Evolutionary conservation across 2,797 vertebrate genomes (phyloP), one percentile per base, ranked within the genome.

Genomic region (Peromyscus melanophrys): DNA sequence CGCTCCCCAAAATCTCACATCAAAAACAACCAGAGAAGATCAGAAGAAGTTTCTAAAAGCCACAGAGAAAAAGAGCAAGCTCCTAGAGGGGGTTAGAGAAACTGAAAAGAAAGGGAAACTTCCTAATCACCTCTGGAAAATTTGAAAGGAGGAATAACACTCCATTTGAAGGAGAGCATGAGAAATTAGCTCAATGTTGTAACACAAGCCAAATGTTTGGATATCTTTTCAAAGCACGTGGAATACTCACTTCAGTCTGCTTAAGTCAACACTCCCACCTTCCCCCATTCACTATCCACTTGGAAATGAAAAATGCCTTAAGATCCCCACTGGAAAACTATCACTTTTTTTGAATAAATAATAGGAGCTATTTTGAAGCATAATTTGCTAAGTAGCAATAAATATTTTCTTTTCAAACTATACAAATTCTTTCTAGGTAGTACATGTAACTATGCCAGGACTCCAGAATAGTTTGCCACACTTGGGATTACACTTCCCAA

Each of bases 1-100:
- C 98, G 98, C 98, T 98, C 98, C 98, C 98, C 98, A 98, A 98
- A 99, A 98, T 96, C 97, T 99, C 98, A 99, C 98, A 98, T 99
- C 99, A 99, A 99, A 99, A 98, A 98, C 98, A 98, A 92, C 37
- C 95, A 92, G 85, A 92, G 91, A 97, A 99, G 98, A 99, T 99
- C 99, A 99, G 98, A 99, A 98, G 98, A 88, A 94, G 83, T 93
- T 95, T 95, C 92, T 90, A 96, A 98, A 91, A 96, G 93, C 82
- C 92, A 75, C 65, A 85, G 82, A 92, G 86, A 76, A 90, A 87
- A 90, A 67, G 63, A 94, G 65, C 95, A 84, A 95, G 78, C 94
- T 67, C 77, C 92, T 81, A 76, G 89, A 96, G 55, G 82, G 52
- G 71, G 88, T 87, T 80, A 92, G 61, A 95, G 95, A 95, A 96